Evolutionary conservation across 2,888 invertebrate species (phyloP), one percentile per base, ranked within the genome.

Genomic region (Andricus quercusramuli): DNA sequence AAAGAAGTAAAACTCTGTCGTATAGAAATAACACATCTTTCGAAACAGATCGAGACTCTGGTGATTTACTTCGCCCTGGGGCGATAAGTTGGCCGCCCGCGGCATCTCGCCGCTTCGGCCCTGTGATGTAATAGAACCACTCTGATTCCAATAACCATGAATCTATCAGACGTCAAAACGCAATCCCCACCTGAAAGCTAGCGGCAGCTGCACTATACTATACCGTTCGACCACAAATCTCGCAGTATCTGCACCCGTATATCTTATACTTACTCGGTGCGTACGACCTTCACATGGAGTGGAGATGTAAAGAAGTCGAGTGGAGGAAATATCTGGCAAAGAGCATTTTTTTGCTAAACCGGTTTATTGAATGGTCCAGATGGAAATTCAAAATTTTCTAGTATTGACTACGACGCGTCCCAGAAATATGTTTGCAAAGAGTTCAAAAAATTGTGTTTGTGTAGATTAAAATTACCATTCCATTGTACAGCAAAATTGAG

Each of bases 101-200:
- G 64, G 79, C 76, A 37, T 74, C 44, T 22, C 44, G 25, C 59
- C 78, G 78, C 76, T 44, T 65, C 59, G 89, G 88, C 85, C 79
- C 84, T 82, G 79, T 79, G 84, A 85, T 85, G 87, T 86, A 87
- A 89, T 86, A 85, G 89, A 88, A 89, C 90, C 89, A 87, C 90
- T 91, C 94, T 94, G 94, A 94, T 95, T 95, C 95, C 95, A 95
- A 95, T 95, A 95, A 95, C 95, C 95, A 95, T 95, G 95, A 95
- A 96, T 96, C 95, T 95, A 96, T 96, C 96, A 95, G 94, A 94
- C 94, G 95, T 95, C 95, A 94, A 94, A 95, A 95, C 94, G 94
- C 95, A 95, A 95, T 95, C 95, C 95, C 92, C 93, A 93, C 93
- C 93, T 93, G 93, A 93, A 90, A 93, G 93, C 93, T 90, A 90